Evolutionary conservation across 2,797 vertebrate species (phyloP), one percentile per base, ranked within the genome.

Genomic region (Accipiter minullus): DNA sequence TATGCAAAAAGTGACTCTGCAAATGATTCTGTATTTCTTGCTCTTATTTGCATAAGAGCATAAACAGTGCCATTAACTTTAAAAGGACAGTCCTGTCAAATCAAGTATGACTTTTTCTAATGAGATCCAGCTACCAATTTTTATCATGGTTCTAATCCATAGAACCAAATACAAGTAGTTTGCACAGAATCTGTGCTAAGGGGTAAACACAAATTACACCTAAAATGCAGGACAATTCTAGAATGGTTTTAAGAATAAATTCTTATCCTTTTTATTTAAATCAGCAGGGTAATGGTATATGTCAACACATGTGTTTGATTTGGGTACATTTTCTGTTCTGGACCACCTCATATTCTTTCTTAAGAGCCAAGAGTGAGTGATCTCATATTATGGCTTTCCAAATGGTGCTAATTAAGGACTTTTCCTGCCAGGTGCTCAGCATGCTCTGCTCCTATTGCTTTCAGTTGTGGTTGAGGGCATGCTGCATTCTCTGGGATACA

Each of bases 271-370:
- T 94, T 83, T 36, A 77, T 96, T 92, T 92, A 97, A 96, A 80
- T 82, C 63, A 87, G 53, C 21, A 58, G 59, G 38, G 9, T 79
- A 83, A 89, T 77, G 29, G 45, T 95, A 5, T 71, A 71, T 80
- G 69, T 80, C 38, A 90, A 68, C 95, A 97, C 38, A 92, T 94
- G 95, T 75, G 17, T 94, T 98, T 97, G 83, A 96, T 98, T 95
- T 96, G 86, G 80, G 19, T 71, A 13, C 11, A 9, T 95, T 96
- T 96, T 97, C 94, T 52, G 27, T 85, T 95, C 92, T 97, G 93
- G 96, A 94, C 73, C 86, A 95, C 89, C 71, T 97, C 94, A 50
- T 77, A 45, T 16, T 93, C 91, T 92, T 95, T 87, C 83, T 60
- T 76, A 44, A 86, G 77, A 92, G 81, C 96, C 91, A 97, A 89